A percentile compares a stretch with the other conserved stretches of the same genome.
These are phyloP conservation scores for Microctonus hyperodae DNA, from an alignment of 2,888 invertebrate genomes.

Conservation along the genomic window DNA sequence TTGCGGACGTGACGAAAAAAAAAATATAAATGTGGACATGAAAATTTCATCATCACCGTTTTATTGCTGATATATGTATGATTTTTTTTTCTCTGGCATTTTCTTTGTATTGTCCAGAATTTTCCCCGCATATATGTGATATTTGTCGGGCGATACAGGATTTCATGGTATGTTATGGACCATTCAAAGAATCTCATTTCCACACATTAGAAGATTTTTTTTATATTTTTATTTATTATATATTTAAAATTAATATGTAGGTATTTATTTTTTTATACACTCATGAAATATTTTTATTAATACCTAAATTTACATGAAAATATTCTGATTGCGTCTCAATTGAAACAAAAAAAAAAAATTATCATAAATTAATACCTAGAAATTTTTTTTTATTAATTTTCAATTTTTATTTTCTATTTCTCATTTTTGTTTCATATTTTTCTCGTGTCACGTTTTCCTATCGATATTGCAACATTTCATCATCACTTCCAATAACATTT, in stretches of 20 bases:
- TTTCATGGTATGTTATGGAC: background rate
- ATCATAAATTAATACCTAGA: background rate
- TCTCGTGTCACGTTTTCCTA: background rate
- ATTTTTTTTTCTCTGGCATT: background rate
- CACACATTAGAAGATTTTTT: background rate
- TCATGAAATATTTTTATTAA: background rate
- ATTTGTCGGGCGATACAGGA: background rate
- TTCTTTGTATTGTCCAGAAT: background rate
- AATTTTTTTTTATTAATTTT: background rate
- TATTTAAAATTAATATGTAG: background rate
- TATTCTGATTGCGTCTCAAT: background rate
- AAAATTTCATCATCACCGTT: no score
- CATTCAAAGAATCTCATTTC: background rate
- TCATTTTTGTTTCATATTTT: background rate
- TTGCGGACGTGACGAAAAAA: no score
- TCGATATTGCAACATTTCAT: background rate
- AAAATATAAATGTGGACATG: no score
- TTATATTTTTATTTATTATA: background rate
- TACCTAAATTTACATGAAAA: background rate
- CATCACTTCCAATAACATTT: background rate
- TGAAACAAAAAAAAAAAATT: background rate
- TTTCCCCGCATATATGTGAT: no score
- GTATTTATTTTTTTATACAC: background rate
- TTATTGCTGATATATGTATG: no score
- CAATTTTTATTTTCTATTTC: background rate